Evolutionary conservation across 2,113 vertebrate genomes (phyloP).

Genomic region (Heptranchias perlo): DNA sequence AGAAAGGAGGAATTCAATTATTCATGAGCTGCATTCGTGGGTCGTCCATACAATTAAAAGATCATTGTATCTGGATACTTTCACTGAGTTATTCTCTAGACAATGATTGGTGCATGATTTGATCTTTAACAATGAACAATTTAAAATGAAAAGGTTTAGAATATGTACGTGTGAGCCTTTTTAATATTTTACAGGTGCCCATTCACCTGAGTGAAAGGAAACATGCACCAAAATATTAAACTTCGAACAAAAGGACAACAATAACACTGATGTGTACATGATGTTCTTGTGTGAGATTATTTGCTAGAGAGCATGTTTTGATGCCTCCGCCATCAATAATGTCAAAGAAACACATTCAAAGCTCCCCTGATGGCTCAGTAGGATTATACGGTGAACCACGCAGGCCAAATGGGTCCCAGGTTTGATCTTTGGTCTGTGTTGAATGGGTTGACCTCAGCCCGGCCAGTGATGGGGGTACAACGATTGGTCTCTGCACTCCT

Average conservation of each 20-base stretch:
- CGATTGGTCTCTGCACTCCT: background rate
- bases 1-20: background rate
- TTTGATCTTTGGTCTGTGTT: too few species aligned
- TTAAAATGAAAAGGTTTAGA: background rate
- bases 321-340: background rate
- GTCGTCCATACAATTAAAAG: background rate
- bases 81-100: background rate
- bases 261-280: background rate
- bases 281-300: background rate
- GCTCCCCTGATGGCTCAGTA: background rate
- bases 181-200: background rate
- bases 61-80: background rate
- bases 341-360: background rate
- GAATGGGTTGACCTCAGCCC: background rate
- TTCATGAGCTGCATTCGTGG: background rate
- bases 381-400: background rate
- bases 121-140: background rate
- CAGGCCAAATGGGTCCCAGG: background rate
- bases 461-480: background rate
- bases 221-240: background rate
- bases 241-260: background rate
- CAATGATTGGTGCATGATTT: background rate
- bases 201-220: background rate
- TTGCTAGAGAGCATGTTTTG: background rate
- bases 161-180: background rate